Base-by-base conservation (phyloP, 2,797 vertebrate species). In the Sitta carolinensis region DNA sequence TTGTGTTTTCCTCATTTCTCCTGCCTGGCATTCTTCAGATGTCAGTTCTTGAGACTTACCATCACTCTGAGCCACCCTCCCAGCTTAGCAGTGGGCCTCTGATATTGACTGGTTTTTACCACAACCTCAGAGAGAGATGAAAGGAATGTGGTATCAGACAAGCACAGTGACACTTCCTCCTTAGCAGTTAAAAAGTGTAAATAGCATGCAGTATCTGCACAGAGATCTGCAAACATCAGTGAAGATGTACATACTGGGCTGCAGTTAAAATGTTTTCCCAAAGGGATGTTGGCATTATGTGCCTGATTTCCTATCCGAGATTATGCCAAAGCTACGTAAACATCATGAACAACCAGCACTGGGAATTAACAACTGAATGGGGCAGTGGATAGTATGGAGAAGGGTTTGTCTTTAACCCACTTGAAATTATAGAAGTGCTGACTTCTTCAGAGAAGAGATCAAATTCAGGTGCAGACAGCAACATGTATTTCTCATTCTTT, bases 281-380 rank as follows among this genome's bases (percentile, higher is more conserved):
- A 27, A 43, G 22, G 7, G 21, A 27, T 45, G 16, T 7, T 87
- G 48, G n/a, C 66, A 42, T 20, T 48, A 19, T 5, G 7, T 34
- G 17, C 36, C 20, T 45, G 40, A 59, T 78, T 73, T 7, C 36
- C 25, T 57, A 7, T 45, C n/a, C 18, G 54, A 30, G 52, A 29
- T 74, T 29, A 40, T 0, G 2, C n/a, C 32, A 64, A 58, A 32
- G 13, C 7, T 42, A 45, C 1, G 0, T 2, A 72, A 18, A 72
- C 9, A 43, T 11, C 14, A 15, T 7, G 26, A 89, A 38, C 57
- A 75, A 25, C 20, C 0, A 4, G 42, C 42, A 48, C 15, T 32
- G 40, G 34, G 29, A 32, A 27, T 50, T 59, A 45, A 3, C 25
- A 87, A 13, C 26, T 67, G 57, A 36, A 29, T 30, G 19, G 32